Base-by-base conservation (phyloP, 2,113 vertebrate genomes). In the Sterna hirundo region DNA sequence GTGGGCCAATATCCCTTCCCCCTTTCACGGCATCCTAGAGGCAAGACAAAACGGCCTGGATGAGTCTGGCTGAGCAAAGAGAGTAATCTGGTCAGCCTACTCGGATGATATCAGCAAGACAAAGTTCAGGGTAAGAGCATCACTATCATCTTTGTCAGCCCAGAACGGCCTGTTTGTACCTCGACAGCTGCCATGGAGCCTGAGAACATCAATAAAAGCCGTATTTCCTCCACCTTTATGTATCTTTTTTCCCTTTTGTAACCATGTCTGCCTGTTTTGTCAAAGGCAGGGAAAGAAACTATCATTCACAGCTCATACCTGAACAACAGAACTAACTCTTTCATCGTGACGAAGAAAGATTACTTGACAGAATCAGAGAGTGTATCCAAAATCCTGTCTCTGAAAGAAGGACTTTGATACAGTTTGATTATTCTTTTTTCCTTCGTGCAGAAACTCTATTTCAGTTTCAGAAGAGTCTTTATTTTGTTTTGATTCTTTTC, bases 261-360 rank as follows among this genome's bases (percentile, higher is more conserved):
- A 54, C 84, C 78, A 60, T 66, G 66, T 87, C 93, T 94, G 90
- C 11, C 68, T 79, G 7, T 69, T 85, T 95, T 94, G 83, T 95
- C 82, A 94, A 96, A 96, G 89, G 38, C 70, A 90, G 92, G 90
- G 78, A 94, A 86, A 90, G 92, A 87, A 96, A 79, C 85, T 90
- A 96, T 94, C 78, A 91, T 83, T 93, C 85, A 90, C 49, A 86
- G 93, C 84, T 94, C 90, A 91, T 77, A 95, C 92, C 75, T 94
- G 96, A 96, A 96, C 93, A 96, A 87, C 90, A 94, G 92, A 96
- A 93, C 62, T 40, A 83, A 78, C 87, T 90, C 95, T 96, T 95
- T 97, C 87, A 97, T 91, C 90, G 62, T 5, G 15, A 79, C 3
- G 38, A 83, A 93, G 94, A 90, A 91, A 94, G 94, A 96, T 93